phyloP scores from a whole-genome alignment of 2,797 vertebrate species.

The Gymnoscopelus braueri region DNA sequence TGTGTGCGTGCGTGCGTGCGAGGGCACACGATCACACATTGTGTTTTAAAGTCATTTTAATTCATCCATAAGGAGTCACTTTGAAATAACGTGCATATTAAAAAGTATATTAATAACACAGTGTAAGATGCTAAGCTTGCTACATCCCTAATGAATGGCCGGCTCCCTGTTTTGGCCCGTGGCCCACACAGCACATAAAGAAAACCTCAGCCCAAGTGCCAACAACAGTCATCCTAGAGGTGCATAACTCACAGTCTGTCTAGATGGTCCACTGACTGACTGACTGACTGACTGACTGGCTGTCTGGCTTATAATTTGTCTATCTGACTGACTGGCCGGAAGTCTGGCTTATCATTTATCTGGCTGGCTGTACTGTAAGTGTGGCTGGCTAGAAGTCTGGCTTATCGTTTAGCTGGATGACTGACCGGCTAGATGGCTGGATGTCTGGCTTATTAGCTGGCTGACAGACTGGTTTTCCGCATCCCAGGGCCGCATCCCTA shows the following conservation, averaged over 20 bases:
- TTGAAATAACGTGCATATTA: conserved; percentile 46
- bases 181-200: not conserved
- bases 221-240: conserved; percentile 1
- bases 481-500: too few relatives aligned
- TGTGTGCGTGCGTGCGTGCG: conserved; percentile 11
- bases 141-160: not conserved
- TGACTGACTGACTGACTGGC: not conserved
- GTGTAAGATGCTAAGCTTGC: conserved; percentile 4
- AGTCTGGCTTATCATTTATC: too few relatives aligned
- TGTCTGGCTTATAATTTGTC: too few relatives aligned
- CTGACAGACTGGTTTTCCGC: too few relatives aligned
- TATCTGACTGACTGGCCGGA: too few relatives aligned
- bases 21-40: conserved; percentile 39
- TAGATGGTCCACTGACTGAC: not conserved
- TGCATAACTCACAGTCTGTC: not conserved
- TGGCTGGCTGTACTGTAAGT: too few relatives aligned
- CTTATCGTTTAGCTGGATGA: too few relatives aligned
- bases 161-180: conserved; percentile 4
- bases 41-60: conserved; percentile 33
- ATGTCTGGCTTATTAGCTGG: too few relatives aligned
- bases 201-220: not conserved
- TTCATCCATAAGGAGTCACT: conserved; percentile 39
- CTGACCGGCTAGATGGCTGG: too few relatives aligned
- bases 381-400: too few relatives aligned
- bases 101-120: conserved; percentile 30